A percentile compares a stretch with the other conserved stretches of the same genome.
These are phyloP conservation scores for Aleiodes alternator DNA, from an alignment of 2,888 invertebrate species.

Conservation along the genomic window DNA sequence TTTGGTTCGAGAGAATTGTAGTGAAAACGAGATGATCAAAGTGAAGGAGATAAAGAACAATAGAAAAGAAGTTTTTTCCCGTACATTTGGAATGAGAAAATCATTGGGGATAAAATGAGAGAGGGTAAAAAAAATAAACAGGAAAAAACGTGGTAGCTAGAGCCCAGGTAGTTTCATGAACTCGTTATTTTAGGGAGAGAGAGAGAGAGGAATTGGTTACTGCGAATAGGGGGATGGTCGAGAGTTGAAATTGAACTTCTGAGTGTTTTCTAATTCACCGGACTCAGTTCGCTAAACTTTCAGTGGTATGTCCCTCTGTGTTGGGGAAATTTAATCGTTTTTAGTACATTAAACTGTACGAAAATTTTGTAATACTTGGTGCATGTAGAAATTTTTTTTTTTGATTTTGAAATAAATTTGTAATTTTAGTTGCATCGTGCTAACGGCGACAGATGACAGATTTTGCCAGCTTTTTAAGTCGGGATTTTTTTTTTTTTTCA, in stretches of 20 bases:
- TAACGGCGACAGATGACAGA: too few relatives aligned
- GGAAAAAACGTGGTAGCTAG: neutral
- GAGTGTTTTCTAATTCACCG: slow-evolving; percentile 28
- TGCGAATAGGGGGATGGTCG: neutral
- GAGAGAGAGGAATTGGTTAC: slow-evolving; percentile 17
- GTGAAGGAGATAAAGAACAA: slow-evolving; percentile 2
- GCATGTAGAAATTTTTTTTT: too few relatives aligned
- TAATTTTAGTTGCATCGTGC: too few relatives aligned
- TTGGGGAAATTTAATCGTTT: slow-evolving; percentile 7
- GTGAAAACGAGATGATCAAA: slow-evolving; percentile 12
- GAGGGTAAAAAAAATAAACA: neutral
- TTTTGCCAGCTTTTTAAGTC: too few relatives aligned
- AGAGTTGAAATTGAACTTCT: slow-evolving; percentile 35
- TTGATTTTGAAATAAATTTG: too few relatives aligned
- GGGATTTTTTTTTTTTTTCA: too few relatives aligned
- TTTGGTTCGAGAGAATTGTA: neutral
- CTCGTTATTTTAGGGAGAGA: slow-evolving; percentile 2
- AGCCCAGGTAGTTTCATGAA: slow-evolving; percentile 27
- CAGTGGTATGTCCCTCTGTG: neutral
- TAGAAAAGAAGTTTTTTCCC: neutral
- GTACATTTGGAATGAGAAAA: slow-evolving; percentile 6
- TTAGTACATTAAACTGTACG: neutral
- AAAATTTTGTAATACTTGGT: too few relatives aligned
- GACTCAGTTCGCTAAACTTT: neutral
- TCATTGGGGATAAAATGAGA: neutral